Evolutionary conservation across 2,113 vertebrate genomes (phyloP), one percentile per base, ranked within the genome.

Genomic region (Nansenia antarctica): DNA sequence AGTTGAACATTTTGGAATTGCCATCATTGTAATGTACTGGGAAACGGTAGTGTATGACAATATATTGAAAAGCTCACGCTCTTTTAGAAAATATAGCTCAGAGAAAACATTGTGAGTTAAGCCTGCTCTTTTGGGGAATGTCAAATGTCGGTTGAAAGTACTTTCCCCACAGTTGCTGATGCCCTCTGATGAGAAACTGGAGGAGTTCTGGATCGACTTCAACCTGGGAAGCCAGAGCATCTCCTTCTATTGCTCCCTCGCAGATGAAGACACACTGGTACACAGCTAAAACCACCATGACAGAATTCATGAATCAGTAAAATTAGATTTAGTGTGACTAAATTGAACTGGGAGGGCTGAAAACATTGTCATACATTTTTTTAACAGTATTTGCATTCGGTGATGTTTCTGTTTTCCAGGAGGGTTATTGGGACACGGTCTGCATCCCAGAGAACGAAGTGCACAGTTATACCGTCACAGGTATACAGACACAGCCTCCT

Each of bases 151-250:
- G 5, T 7, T 78, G 18, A n/a, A n/a, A n/a, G n/a, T n/a, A n/a
- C n/a, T n/a, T n/a, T 85, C 62, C 67, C 85, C 24, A 79, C 74
- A 99, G 98, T 84, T 99, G 14, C 87, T 94, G 54, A 94, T 94
- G 83, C 98, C 98, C 2, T 8, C 83, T 45, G 97, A 99, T 94
- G 95, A 97, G 61, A 97, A 96, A 45, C 92, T 98, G 69, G 93
- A 98, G 67, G 94, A 95, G n/a, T 99, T 96, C 79, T 99, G 98
- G 98, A 86, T 99, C 39, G 98, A 99, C 89, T 99, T 99, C 81
- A 99, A 99, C 64, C 26, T 95, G 35, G 93, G 93, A 53, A 99
- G 95, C 77, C 92, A 83, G 72, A 95, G 94, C 77, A 82, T 99
- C 34, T 98, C 97, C 3, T 98, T 99, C 87, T 99, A 98, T 69